phyloP scores from a whole-genome alignment of 1,140 invertebrate genomes.

The Anastrepha ludens region DNA sequence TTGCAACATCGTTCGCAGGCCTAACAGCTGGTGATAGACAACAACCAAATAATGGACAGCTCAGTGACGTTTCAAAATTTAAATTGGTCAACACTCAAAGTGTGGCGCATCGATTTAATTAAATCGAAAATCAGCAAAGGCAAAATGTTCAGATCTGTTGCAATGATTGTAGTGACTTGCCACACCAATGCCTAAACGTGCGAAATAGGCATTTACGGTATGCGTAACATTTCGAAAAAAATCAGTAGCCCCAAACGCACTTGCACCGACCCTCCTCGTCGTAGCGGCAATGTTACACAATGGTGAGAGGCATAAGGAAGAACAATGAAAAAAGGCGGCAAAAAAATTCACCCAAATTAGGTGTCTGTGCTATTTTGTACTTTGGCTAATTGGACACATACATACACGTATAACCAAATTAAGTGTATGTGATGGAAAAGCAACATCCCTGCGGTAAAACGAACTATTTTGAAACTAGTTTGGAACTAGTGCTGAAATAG shows the following conservation, averaged over 20 bases:
- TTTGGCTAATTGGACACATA: constrained; percentile 36
- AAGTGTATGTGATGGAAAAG: too few relatives aligned
- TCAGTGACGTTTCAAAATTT: constrained; percentile 22
- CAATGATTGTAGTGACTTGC: constrained; percentile 4
- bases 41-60: constrained; percentile 6
- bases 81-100: constrained; percentile 46
- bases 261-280: neutral
- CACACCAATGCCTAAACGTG: neutral
- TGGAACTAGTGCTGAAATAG: too few relatives aligned
- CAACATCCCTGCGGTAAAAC: too few relatives aligned
- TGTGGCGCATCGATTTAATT: constrained; percentile 49
- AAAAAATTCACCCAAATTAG: neutral
- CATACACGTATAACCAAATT: neutral
- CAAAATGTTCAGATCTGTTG: neutral
- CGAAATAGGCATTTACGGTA: neutral
- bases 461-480: too few relatives aligned
- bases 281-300: neutral
- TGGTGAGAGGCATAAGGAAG: neutral
- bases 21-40: neutral
- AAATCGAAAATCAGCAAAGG: constrained; percentile 16
- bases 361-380: neutral
- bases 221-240: constrained; percentile 31
- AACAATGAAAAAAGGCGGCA: neutral
- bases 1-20: neutral
- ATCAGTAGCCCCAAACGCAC: neutral